Evolutionary conservation across 2,797 vertebrate species (phyloP), one percentile per base, ranked within the genome.

Genomic region (Mus caroli): DNA sequence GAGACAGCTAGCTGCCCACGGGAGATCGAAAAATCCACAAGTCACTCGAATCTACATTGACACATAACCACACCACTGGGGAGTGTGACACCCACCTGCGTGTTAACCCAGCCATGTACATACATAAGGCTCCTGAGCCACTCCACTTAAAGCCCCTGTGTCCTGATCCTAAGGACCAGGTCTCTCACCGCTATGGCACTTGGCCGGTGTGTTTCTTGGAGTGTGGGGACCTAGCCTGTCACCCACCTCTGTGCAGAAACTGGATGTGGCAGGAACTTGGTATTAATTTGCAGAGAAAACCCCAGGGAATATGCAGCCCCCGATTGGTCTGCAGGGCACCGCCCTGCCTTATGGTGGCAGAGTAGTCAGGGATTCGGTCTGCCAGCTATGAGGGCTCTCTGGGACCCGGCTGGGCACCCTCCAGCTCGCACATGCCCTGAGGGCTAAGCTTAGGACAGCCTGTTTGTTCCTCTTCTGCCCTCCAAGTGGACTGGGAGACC

Each of bases 1-100:
- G 6, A 46, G 26, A 76, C 62, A 26, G 67, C 67, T 9, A 69
- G 22, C 26, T 24, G 1, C 0, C 1, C 13, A 1, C 34, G 0
- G 2, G 52, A 31, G n/a, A 13, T 6, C 13, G 6, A 22, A 56
- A 54, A 0, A 12, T 5, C 11, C 34, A 20, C 4, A 0, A 5
- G 14, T 1, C 50, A 78, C 9, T 0, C 0, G 4, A 15, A n/a
- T 46, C 46, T 31, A 4, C 22, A 4, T 34, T 2, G 11, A 14
- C 28, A 17, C 26, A 52, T 60, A 90, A 26, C 14, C 8, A 43
- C 5, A 37, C 19, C 73, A 60, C 6, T 22, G 67, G 40, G n/a
- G 14, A 43, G 37, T 56, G 71, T 40, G 24, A 20, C 9, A 7
- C 3, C n/a, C 20, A 20, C 22, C 62, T 69, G 1, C 0, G 0